Percentiles rank a stretch among this genome's conserved stretches.
These are phyloP conservation scores for Apis laboriosa DNA, from an alignment of 1,140 invertebrate species.

Conservation along the genomic window DNA sequence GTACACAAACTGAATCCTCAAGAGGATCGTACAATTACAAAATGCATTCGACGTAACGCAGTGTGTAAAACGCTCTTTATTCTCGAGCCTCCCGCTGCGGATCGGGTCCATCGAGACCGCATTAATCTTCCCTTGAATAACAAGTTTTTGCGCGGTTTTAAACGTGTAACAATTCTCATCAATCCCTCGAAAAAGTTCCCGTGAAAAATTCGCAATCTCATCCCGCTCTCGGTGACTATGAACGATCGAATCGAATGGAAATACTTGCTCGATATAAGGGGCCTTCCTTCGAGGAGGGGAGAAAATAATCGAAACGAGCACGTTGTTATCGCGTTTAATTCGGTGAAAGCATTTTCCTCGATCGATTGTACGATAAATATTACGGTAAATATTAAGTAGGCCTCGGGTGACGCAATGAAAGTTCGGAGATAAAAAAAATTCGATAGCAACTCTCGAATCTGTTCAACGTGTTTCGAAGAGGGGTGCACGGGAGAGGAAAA, in stretches of 20 bases:
- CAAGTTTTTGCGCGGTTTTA: slow-evolving; percentile 21
- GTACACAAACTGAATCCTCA: not conserved
- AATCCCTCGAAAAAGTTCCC: not conserved
- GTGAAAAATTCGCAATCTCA: not conserved
- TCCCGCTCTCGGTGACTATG: not conserved
- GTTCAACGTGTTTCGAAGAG: not conserved
- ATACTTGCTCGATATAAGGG: not conserved
- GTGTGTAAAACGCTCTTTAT: slow-evolving; percentile 7
- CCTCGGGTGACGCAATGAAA: slow-evolving; percentile 26
- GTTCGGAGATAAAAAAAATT: slow-evolving; percentile 26
- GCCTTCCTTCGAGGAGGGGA: too few species aligned
- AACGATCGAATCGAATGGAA: not conserved
- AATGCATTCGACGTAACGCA: slow-evolving; percentile 11
- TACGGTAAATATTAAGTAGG: slow-evolving; percentile 30
- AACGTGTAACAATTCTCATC: not conserved
- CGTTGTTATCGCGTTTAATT: too few species aligned
- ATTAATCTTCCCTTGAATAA: slow-evolving; percentile 24
- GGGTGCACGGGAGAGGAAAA: not conserved
- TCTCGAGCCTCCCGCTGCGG: not conserved
- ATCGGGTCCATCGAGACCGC: slow-evolving; percentile 9
- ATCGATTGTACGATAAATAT: not conserved
- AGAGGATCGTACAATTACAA: not conserved
- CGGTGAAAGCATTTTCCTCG: too few species aligned
- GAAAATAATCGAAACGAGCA: too few species aligned
- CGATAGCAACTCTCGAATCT: not conserved